Conservation (phyloP, 2,888 invertebrate species). For the Entomobrya proxima region DNA sequence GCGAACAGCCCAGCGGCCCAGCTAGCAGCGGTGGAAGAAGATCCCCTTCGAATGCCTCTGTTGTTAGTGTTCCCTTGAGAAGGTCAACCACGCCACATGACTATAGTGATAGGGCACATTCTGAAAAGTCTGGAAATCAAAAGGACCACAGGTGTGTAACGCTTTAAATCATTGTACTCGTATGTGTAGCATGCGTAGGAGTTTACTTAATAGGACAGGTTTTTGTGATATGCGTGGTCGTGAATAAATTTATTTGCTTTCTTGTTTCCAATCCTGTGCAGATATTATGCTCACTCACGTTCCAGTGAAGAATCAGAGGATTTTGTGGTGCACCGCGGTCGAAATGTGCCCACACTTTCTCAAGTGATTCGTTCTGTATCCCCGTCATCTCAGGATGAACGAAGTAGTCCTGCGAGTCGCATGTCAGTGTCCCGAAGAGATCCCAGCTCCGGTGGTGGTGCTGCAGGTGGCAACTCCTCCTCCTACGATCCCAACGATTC, state of each 20-base stretch:
- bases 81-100: constrained; percentile 74
- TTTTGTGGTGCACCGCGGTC: constrained; percentile 89
- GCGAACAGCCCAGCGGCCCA: constrained; percentile 48
- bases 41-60: constrained; percentile 74
- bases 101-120: constrained; percentile 73
- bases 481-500: constrained; percentile 59
- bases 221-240: constrained; percentile 27
- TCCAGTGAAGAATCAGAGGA: constrained; percentile 79
- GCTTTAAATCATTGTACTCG: constrained; percentile 18
- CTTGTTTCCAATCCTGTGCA: constrained; percentile 30
- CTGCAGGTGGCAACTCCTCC: constrained; percentile 56
- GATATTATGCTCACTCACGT: constrained; percentile 75
- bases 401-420: constrained; percentile 75
- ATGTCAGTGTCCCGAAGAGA: constrained; percentile 73
- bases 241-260: constrained; percentile 37
- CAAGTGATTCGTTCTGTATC: constrained; percentile 75
- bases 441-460: constrained; percentile 11
- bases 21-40: constrained; percentile 68
- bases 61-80: constrained; percentile 74
- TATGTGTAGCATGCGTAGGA: background rate
- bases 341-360: constrained; percentile 87
- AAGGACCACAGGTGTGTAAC: constrained; percentile 73
- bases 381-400: constrained; percentile 75
- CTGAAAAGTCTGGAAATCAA: constrained; percentile 71
- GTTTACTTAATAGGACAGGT: constrained; percentile 42